Evolutionary conservation across 2,113 vertebrate species (phyloP), one percentile per base, ranked within the genome.

Genomic region (Sapayoa aenigma): DNA sequence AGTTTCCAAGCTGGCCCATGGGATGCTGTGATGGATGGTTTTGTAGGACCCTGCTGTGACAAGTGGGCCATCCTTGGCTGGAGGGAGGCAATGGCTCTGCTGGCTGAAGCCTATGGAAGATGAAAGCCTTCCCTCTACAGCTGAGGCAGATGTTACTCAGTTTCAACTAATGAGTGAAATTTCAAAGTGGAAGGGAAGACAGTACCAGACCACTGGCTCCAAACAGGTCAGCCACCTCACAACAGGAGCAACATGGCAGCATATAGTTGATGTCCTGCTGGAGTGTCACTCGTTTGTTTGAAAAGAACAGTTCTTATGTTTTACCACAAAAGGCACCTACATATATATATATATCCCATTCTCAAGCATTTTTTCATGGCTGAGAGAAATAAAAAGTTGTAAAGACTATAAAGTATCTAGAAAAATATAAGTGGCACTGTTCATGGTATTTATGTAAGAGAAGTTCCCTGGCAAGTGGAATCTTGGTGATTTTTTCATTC

Each of bases 231-330:
- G 17, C 14, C 6, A 25, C 8, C 33, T 55, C 8, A 0, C 4
- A 67, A 15, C 30, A 66, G 53, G 41, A 86, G 56, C 19, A 65
- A 31, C 24, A 39, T 1, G 6, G 49, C 22, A 39, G 46, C 9
- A 2, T 24, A 16, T 0, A 0, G 65, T 28, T 76, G 33, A 72
- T 44, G 6, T 17, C 27, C 37, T 65, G 20, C 7, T 80, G 28
- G 11, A 78, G 19, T 69, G 80, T 50, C 39, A 69, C 17, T 80
- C 22, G 9, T 55, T 24, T 80, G 11, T 78, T 88, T 76, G 59
- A 66, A 87, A 89, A 65, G 15, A 59, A 22, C 2, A 31, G 12
- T 47, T 46, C 31, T 39, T 6, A 17, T 15, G 6, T 37, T 87
- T 56, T 84, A 55, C n/a, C 21, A 11, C 9, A 63, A 44, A 80